A percentile compares a stretch with the other conserved stretches of the same genome.
Evolutionary conservation across 2,113 vertebrate species (phyloP).

Genomic region (Paralichthys olivaceus): DNA sequence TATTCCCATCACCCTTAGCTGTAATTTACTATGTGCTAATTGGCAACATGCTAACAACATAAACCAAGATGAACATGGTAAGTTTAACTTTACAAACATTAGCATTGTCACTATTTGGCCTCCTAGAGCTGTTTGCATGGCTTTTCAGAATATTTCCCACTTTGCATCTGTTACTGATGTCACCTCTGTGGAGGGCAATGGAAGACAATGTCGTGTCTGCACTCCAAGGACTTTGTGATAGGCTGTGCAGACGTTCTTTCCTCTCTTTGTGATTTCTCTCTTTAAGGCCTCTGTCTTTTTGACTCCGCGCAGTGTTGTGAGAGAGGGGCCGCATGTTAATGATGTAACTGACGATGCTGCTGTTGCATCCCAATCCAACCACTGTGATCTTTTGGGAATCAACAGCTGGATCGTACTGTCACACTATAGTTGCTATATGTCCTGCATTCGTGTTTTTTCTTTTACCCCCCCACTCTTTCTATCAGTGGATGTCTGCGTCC

Average conservation of each 20-base stretch:
- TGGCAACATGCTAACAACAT: neutral
- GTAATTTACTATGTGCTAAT: neutral
- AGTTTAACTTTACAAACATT: neutral
- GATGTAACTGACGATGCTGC: neutral
- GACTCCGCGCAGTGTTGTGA: too few species aligned
- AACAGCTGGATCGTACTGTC: neutral
- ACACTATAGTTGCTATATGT: neutral
- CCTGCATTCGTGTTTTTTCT: neutral
- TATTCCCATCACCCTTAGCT: neutral
- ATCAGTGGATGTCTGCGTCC: constrained; percentile 13
- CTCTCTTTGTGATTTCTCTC: too few species aligned
- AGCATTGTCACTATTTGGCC: neutral
- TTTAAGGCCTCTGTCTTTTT: too few species aligned
- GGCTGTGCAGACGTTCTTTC: neutral
- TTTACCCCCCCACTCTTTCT: neutral
- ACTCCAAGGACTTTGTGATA: too few species aligned
- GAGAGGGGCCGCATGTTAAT: too few species aligned
- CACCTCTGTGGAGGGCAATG: too few species aligned
- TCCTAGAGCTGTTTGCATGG: too few species aligned
- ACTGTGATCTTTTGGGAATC: neutral
- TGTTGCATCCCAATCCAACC: too few species aligned
- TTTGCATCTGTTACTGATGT: too few species aligned
- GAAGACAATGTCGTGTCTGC: too few species aligned
- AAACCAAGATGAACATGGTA: neutral
- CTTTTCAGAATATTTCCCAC: too few species aligned